These are phyloP conservation scores for Hydropsyche betteni DNA, from an alignment of 2,888 invertebrate genomes.

Conservation along the genomic window DNA sequence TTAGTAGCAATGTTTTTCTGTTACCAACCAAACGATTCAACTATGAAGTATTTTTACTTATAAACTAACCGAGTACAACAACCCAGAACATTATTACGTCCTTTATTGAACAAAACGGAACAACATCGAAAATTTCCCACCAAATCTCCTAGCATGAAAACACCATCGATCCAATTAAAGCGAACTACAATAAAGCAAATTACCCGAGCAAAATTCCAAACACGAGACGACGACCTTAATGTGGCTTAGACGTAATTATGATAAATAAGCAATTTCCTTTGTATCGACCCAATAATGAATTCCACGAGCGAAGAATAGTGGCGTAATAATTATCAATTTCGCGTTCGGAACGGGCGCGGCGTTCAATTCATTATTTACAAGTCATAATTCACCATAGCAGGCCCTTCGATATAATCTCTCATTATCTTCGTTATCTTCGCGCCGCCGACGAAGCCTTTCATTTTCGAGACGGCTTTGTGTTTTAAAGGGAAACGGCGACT, in stretches of 20 bases:
- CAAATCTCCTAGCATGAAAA: no score
- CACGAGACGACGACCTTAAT: background rate
- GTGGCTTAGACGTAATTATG: constrained; percentile 4
- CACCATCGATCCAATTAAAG: no score
- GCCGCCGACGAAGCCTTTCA: constrained; percentile 39
- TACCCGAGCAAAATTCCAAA: no score
- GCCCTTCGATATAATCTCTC: constrained; percentile 47
- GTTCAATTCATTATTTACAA: constrained; percentile 42
- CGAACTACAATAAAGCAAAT: no score
- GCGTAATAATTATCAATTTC: constrained; percentile 12
- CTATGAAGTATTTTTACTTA: no score
- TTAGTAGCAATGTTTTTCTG: no score
- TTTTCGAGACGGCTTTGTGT: constrained; percentile 35
- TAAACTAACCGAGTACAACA: no score
- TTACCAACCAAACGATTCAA: no score
- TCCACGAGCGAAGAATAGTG: constrained; percentile 4
- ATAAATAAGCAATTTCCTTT: constrained; percentile 15
- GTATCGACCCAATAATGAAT: constrained; percentile 5
- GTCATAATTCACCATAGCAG: constrained; percentile 40
- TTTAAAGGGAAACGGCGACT: constrained; percentile 34
- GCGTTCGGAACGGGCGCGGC: background rate
- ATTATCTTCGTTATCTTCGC: constrained; percentile 46
- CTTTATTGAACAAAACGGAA: no score
- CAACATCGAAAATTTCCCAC: no score
- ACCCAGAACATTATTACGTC: no score